These are phyloP conservation scores for Bhutanitis thaidina DNA, from an alignment of 2,888 invertebrate species.

Conservation along the genomic window DNA sequence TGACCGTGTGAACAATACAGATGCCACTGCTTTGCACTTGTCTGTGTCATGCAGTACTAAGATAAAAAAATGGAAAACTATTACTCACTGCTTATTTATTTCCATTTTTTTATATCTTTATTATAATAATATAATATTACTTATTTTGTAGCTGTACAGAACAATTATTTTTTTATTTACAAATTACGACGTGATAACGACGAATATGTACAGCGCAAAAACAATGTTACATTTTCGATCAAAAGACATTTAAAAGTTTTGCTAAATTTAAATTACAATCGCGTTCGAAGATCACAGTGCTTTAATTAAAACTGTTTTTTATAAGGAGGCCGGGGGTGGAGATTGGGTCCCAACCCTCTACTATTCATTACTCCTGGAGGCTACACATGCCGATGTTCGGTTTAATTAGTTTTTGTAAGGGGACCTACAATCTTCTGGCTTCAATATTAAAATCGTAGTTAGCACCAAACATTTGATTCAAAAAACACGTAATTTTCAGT, in stretches of 20 bases:
- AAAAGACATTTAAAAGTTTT: background rate
- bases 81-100: too few species aligned
- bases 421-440: conserved; percentile 41
- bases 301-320: conserved; percentile 64
- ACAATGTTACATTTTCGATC: background rate
- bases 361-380: conserved; percentile 60
- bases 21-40: conserved; percentile 24
- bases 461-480: too few species aligned
- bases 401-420: conserved; percentile 71
- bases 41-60: conserved; percentile 46
- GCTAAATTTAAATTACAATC: conserved; percentile 48
- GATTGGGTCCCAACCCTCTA: conserved; percentile 37
- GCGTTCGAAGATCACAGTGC: conserved; percentile 43
- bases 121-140: too few species aligned
- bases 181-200: too few species aligned
- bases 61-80: too few species aligned
- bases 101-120: too few species aligned
- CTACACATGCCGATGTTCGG: conserved; percentile 63
- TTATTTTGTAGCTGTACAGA: too few species aligned
- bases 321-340: conserved; percentile 32
- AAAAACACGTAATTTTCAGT: too few species aligned
- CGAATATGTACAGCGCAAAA: too few species aligned
- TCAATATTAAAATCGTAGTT: conserved; percentile 39
- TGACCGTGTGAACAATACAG: conserved; percentile 20
- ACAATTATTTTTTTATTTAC: too few species aligned